These are phyloP conservation scores for Cossypha polioptera DNA, from an alignment of 2,797 vertebrate species.

Conservation along the genomic window DNA sequence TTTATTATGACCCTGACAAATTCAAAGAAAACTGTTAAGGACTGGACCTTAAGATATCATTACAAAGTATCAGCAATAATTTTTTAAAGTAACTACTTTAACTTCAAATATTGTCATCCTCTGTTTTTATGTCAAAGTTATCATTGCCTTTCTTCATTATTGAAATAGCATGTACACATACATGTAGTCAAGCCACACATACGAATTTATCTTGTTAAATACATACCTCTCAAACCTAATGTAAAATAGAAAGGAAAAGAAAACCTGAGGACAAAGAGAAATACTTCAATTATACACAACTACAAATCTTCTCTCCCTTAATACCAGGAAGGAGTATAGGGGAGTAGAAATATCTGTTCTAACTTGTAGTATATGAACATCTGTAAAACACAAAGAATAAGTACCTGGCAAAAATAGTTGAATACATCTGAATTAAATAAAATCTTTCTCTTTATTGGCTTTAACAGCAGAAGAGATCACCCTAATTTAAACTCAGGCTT, in stretches of 20 bases:
- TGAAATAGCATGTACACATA: rapidly evolving
- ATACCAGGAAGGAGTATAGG: background rate
- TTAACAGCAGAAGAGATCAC: background rate
- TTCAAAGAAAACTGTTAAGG: background rate
- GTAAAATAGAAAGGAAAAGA: background rate
- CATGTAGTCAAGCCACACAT: background rate
- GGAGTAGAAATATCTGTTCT: background rate
- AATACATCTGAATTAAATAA: background rate
- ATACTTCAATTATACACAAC: background rate
- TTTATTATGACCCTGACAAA: background rate
- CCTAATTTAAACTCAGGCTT: background rate
- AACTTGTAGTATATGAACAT: background rate
- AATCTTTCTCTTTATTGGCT: background rate
- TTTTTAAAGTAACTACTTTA: background rate
- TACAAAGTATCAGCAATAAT: background rate
- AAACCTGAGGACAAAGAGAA: background rate
- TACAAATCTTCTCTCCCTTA: background rate
- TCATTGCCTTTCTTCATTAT: background rate
- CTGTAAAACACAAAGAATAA: background rate
- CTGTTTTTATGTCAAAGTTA: background rate
- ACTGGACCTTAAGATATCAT: background rate
- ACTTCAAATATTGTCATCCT: background rate
- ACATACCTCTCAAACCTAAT: background rate
- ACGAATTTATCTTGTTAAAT: background rate
- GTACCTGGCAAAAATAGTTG: background rate